Evolutionary conservation across 2,113 vertebrate genomes (phyloP).

Genomic region (Numida meleagris): DNA sequence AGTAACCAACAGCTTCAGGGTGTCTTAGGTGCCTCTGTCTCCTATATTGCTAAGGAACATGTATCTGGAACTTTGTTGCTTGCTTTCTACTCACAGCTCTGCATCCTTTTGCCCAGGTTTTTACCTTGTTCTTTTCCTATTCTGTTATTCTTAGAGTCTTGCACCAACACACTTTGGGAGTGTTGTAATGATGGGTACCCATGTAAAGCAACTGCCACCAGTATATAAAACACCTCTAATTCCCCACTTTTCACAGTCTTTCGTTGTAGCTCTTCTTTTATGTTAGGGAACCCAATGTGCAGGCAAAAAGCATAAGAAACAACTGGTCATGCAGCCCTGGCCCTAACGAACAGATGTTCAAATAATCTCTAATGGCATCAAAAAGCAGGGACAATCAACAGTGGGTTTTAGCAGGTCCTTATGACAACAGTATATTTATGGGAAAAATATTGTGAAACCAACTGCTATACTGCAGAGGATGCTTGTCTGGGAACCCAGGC

Average conservation of each 20-base stretch:
- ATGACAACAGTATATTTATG: neutral
- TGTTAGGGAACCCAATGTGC: neutral
- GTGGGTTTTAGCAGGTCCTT: neutral
- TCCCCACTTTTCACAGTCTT: neutral
- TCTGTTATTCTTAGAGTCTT: neutral
- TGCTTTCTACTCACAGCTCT: neutral
- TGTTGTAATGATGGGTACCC: neutral
- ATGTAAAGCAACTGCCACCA: accelerated
- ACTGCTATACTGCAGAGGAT: neutral
- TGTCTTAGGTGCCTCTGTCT: neutral
- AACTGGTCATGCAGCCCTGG: neutral
- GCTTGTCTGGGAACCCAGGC: neutral
- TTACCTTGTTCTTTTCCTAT: neutral
- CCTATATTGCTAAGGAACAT: neutral
- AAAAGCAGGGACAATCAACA: neutral
- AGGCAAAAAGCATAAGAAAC: neutral
- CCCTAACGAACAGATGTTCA: neutral
- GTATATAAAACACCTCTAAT: neutral
- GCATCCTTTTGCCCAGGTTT: neutral
- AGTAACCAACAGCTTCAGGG: neutral
- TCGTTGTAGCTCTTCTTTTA: neutral
- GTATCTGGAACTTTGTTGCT: neutral
- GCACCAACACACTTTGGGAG: neutral
- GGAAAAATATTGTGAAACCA: neutral
- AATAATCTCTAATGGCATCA: neutral